A percentile compares a stretch with the other conserved stretches of the same genome.
Evolutionary conservation across 2,888 invertebrate species (phyloP).

Genomic region (Ophraella communa): DNA sequence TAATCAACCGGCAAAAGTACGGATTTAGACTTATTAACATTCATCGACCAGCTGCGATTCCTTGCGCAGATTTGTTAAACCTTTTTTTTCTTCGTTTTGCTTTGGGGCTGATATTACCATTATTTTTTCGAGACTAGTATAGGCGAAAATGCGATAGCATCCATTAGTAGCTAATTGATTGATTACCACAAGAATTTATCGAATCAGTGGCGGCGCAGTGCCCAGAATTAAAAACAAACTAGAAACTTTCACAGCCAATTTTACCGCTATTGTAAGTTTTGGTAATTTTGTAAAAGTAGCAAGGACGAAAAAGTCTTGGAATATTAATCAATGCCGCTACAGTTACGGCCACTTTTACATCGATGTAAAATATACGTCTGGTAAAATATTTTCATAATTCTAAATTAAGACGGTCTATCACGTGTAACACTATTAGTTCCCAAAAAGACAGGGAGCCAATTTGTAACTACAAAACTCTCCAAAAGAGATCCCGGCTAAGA

Average conservation of each 20-base stretch:
- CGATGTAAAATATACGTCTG: too few relatives aligned
- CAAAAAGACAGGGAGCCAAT: too few relatives aligned
- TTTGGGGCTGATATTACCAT: slow-evolving; percentile 2
- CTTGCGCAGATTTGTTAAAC: slow-evolving; percentile 17
- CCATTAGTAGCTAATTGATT: slow-evolving; percentile 11
- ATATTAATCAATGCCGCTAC: too few relatives aligned
- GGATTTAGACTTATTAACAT: slow-evolving; percentile 51
- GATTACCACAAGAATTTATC: background rate
- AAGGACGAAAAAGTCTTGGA: too few relatives aligned
- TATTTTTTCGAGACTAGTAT: background rate
- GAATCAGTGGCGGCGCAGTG: background rate
- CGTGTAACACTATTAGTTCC: too few relatives aligned
- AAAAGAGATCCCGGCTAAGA: too few relatives aligned
- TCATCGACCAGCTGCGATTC: slow-evolving; percentile 47
- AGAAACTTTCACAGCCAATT: background rate
- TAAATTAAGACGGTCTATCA: too few relatives aligned
- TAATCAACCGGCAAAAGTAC: slow-evolving; percentile 53
- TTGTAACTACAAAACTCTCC: too few relatives aligned
- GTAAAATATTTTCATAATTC: too few relatives aligned
- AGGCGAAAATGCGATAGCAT: slow-evolving; percentile 4
- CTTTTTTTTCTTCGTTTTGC: slow-evolving; percentile 12
- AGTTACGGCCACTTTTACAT: too few relatives aligned
- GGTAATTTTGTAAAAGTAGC: too few relatives aligned
- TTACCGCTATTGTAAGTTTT: too few relatives aligned
- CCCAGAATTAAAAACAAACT: background rate